Percentiles rank a stretch among this genome's conserved stretches.
phyloP scores from a whole-genome alignment of 2,797 vertebrate genomes.

The Sphenopsis melanotis region DNA sequence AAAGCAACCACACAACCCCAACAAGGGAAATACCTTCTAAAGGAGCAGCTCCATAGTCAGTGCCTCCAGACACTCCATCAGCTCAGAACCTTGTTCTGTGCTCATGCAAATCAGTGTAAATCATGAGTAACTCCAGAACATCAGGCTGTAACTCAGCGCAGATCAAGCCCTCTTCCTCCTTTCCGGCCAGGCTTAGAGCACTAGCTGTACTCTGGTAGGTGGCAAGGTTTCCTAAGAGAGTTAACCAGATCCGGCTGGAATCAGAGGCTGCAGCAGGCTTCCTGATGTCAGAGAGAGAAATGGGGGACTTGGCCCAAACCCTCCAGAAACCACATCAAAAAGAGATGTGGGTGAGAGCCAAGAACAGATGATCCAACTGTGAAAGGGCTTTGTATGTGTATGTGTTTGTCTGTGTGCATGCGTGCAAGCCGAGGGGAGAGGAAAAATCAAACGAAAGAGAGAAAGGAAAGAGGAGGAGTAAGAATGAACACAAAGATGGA shows the following conservation, averaged over 20 bases:
- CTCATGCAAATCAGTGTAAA: neutral
- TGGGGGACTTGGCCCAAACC: slow-evolving; percentile 79
- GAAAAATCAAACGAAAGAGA: slow-evolving; percentile 20
- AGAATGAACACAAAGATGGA: slow-evolving; percentile 20
- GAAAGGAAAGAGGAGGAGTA: slow-evolving; percentile 54
- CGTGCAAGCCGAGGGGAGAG: neutral
- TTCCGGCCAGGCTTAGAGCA: neutral
- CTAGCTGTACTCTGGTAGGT: slow-evolving; percentile 15
- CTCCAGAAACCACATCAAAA: slow-evolving; percentile 86
- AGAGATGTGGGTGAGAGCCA: slow-evolving; percentile 78
- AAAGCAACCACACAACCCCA: neutral
- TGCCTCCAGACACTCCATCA: neutral
- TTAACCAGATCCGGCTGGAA: slow-evolving; percentile 82
- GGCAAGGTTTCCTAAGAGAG: slow-evolving; percentile 71
- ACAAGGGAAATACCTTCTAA: neutral
- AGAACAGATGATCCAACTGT: slow-evolving; percentile 62
- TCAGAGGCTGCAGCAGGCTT: slow-evolving; percentile 82
- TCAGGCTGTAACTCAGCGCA: neutral
- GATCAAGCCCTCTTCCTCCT: neutral
- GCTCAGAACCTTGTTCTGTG: neutral
- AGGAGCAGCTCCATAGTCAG: neutral
- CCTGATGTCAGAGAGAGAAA: slow-evolving; percentile 80
- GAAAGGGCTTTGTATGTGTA: neutral
- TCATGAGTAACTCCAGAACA: neutral
- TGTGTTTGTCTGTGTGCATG: neutral